A percentile compares a stretch with the other conserved stretches of the same genome.
Evolutionary conservation across 2,888 invertebrate species (phyloP).

Genomic region (Dromius quadrimaculatus): DNA sequence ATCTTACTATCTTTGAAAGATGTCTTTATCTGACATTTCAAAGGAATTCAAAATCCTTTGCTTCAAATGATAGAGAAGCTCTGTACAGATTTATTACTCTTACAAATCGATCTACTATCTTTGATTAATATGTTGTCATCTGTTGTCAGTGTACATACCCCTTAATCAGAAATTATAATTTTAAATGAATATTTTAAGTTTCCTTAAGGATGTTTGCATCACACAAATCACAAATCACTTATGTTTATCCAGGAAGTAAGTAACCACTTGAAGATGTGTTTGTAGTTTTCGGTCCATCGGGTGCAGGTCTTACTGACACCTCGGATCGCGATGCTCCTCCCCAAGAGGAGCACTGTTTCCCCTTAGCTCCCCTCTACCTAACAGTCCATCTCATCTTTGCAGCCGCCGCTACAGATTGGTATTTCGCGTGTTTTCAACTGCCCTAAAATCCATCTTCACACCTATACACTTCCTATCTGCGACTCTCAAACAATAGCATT

Average conservation of each 20-base stretch:
- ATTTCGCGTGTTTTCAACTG: constrained; percentile 65
- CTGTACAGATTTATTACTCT: too few species aligned
- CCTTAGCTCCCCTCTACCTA: constrained; percentile 23
- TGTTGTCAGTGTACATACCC: too few species aligned
- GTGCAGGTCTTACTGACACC: constrained; percentile 16
- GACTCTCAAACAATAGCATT: constrained; percentile 57
- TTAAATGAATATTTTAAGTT: too few species aligned
- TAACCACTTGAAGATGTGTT: neutral
- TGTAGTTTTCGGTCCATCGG: constrained; percentile 34
- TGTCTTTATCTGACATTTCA: too few species aligned
- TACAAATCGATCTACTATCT: too few species aligned
- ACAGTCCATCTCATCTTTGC: constrained; percentile 42
- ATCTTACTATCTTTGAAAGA: constrained; percentile 30
- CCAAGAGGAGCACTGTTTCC: neutral
- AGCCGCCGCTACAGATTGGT: constrained; percentile 64
- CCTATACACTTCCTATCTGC: constrained; percentile 62
- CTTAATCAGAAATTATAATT: too few species aligned
- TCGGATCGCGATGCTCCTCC: constrained; percentile 33
- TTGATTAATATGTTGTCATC: too few species aligned
- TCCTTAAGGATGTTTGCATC: too few species aligned
- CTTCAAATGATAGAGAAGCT: too few species aligned
- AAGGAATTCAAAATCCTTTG: too few species aligned
- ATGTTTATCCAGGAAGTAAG: neutral
- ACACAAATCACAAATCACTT: too few species aligned
- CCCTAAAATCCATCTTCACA: constrained; percentile 65